Percentiles rank a stretch among this genome's conserved stretches.
phyloP scores from a whole-genome alignment of 2,888 invertebrate species.

The Drosophila robusta region DNA sequence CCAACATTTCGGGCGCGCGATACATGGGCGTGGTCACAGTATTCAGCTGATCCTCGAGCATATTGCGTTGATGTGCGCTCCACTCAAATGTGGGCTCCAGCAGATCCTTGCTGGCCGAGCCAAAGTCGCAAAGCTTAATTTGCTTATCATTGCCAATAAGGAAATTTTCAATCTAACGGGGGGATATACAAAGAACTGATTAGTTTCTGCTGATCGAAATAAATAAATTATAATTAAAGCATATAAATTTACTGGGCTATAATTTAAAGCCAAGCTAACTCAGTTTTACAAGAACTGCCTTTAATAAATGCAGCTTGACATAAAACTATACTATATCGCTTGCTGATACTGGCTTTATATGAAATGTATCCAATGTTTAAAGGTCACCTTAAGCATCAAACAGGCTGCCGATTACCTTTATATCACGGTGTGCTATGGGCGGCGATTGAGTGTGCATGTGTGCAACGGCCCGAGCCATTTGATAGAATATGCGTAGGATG shows the following conservation, averaged over 20 bases:
- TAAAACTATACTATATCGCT: not conserved
- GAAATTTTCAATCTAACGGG: conserved; percentile 93
- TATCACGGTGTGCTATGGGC: conserved; percentile 97
- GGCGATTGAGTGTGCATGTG: conserved; percentile 96
- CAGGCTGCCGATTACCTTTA: conserved; percentile 88
- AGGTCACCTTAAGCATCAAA: no score
- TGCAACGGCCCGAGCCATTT: conserved; percentile 94
- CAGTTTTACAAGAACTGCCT: no score
- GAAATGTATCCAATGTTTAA: not conserved
- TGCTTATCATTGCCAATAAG: conserved; percentile 93
- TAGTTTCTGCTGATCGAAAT: not conserved
- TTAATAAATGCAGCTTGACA: no score
- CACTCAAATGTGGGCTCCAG: conserved; percentile 94
- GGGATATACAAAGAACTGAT: not conserved
- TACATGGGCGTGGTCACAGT: conserved; percentile 95
- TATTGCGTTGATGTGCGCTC: conserved; percentile 95
- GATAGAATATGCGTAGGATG: conserved; percentile 94
- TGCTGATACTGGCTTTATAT: not conserved
- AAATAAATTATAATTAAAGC: not conserved
- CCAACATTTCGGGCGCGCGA: conserved; percentile 98
- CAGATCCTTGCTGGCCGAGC: conserved; percentile 94
- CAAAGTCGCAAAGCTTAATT: conserved; percentile 98
- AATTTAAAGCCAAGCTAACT: no score
- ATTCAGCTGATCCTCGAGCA: conserved; percentile 93
- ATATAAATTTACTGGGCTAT: no score